phyloP scores from a whole-genome alignment of 2,797 vertebrate genomes.

The Chaetophractus vellerosus region DNA sequence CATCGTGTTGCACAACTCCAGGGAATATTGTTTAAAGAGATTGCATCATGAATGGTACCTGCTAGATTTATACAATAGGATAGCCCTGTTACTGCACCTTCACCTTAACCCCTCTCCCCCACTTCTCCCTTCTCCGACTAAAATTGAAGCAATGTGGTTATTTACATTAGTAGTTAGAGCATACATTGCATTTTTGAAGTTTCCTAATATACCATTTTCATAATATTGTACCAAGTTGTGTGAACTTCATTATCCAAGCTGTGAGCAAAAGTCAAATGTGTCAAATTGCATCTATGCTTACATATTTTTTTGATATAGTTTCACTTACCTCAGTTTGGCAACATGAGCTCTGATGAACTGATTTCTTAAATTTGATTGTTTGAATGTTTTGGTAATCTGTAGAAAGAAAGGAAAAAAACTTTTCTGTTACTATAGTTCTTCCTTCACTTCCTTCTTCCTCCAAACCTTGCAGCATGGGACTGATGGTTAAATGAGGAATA shows the following conservation, averaged over 20 bases:
- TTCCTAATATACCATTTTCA: neutral
- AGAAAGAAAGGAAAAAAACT: neutral
- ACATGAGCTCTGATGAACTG: slow-evolving; percentile 83
- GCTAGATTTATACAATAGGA: neutral
- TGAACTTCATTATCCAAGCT: neutral
- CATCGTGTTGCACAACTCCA: neutral
- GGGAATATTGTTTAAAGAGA: neutral
- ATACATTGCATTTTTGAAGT: neutral
- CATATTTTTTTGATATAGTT: neutral
- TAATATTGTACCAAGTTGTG: neutral
- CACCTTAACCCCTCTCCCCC: neutral
- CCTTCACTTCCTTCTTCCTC: neutral
- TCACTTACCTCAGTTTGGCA: slow-evolving; percentile 82
- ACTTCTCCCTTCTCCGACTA: neutral
- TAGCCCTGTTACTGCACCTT: neutral
- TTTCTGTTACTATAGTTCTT: slow-evolving; percentile 1
- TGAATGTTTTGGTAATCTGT: slow-evolving; percentile 78
- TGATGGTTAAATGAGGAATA: neutral
- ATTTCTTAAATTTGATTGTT: slow-evolving; percentile 78
- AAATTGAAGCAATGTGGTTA: neutral
- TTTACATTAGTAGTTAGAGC: slow-evolving; percentile 13
- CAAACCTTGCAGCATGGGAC: neutral
- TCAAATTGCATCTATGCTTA: neutral
- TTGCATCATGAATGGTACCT: neutral
- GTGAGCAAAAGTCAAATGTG: slow-evolving; percentile 34